Base-by-base conservation (phyloP, 2,797 vertebrate species). In the Aselliscus stoliczkanus region DNA sequence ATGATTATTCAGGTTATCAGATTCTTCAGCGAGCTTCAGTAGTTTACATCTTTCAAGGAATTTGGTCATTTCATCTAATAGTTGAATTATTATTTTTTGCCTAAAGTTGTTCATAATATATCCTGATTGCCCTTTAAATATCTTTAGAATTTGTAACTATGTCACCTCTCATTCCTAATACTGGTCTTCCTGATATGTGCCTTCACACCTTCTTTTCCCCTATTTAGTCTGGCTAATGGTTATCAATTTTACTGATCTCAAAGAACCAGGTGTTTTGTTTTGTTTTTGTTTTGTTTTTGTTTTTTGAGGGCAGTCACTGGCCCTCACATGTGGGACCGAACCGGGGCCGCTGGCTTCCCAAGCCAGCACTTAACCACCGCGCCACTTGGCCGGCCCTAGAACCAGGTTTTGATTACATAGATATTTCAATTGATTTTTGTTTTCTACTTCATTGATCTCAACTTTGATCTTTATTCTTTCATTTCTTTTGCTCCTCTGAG, bases 31-130 rank as follows among this genome's bases (percentile, higher is more conserved):
- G 25, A 73, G 1, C 34, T 90, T 87, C 56, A 20, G 52, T 69
- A 95, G n/a, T 81, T 89, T 82, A 50, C n/a, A 3, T 83, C 52
- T 88, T 97, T 87, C 50, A 90, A 44, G 34, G 62, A 87, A 86
- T 60, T 70, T 76, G 9, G 52, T 29, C 5, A 67, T 95, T 86
- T 94, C 52, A 77, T 67, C 56, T 83, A 89, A 69, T 44, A 89
- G 27, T 50, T 91, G 10, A 82, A n/a, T 67, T 64, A 42, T 42
- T 42, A 42, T 39, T 54, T 42, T 95, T 67, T 65, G 73, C 69
- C 70, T 90, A 18, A 87, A 70, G 18, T 62, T 91, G 29, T 95
- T 83, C 21, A 70, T 82, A 92, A 62, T 81, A 81, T 82, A 56
- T 21, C 23, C 25, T 58, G 79, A 76, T 47, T 91, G 67, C 50